Evolutionary conservation across 23 tunicate genomes (phyloP).

Genomic region (Aplidium turbinatum): DNA sequence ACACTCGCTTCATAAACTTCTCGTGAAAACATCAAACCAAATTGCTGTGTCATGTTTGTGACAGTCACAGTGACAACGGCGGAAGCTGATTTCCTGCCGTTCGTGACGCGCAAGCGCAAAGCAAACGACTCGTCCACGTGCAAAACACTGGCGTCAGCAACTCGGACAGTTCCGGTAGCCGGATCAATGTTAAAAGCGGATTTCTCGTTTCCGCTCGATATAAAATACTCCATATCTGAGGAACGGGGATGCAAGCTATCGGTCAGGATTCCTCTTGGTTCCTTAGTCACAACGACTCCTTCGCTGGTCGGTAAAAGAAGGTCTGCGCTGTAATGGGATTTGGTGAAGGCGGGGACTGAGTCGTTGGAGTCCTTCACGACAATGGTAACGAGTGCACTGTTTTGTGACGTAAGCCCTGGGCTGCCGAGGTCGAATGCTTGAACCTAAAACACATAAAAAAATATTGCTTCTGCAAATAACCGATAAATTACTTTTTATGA

Average conservation of each 20-base stretch:
- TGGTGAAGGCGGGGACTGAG: slow-evolving; percentile 37
- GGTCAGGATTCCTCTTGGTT: neutral
- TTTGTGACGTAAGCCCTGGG: slow-evolving; percentile 32
- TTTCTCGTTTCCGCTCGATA: slow-evolving; percentile 39
- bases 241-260: neutral
- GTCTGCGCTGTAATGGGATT: slow-evolving; percentile 24
- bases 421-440: slow-evolving; percentile 43
- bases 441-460: neutral
- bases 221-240: slow-evolving; percentile 27
- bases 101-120: slow-evolving; percentile 40
- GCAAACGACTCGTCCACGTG: slow-evolving; percentile 4
- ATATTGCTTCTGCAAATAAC: too few species aligned
- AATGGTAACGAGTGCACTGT: slow-evolving; percentile 36
- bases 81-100: slow-evolving; percentile 30
- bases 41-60: neutral
- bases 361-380: slow-evolving; percentile 24
- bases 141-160: neutral
- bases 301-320: slow-evolving; percentile 42
- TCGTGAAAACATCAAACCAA: slow-evolving; percentile 12
- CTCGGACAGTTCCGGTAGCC: slow-evolving; percentile 20
- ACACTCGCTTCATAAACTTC: slow-evolving; percentile 5
- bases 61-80: slow-evolving; percentile 23
- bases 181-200: slow-evolving; percentile 47
- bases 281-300: slow-evolving; percentile 36
- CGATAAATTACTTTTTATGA: too few species aligned